A percentile compares a stretch with the other conserved stretches of the same genome.
Conservation (phyloP, 2,797 vertebrate genomes). For the Poecilia picta region DNA sequence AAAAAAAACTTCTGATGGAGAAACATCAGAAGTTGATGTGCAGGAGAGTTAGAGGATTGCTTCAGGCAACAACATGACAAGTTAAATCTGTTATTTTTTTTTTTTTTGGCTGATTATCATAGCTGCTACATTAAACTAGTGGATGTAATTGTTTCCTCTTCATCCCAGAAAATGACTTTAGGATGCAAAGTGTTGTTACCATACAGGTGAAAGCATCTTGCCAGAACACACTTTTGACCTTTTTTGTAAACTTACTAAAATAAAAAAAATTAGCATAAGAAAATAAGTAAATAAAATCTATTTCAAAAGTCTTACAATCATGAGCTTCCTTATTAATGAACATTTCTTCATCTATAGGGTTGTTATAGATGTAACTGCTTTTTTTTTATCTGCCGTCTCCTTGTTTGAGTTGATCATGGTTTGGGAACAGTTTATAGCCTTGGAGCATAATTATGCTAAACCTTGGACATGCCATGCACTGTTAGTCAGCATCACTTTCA, state of each 20-base stretch:
- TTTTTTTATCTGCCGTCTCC: slow-evolving; percentile 33
- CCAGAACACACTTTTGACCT: background rate
- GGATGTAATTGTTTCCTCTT: background rate
- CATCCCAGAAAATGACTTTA: background rate
- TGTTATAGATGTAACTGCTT: slow-evolving; percentile 41
- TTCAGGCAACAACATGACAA: background rate
- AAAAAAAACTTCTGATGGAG: background rate
- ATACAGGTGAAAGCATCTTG: background rate
- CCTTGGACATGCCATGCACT: slow-evolving; percentile 72
- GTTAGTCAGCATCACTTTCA: slow-evolving; percentile 68
- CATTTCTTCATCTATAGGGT: slow-evolving; percentile 22
- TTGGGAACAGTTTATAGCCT: slow-evolving; percentile 63
- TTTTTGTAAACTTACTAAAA: background rate
- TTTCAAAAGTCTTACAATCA: background rate
- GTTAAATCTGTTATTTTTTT: background rate
- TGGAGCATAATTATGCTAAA: slow-evolving; percentile 75
- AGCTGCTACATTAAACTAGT: background rate
- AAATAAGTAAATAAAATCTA: background rate
- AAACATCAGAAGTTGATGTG: background rate
- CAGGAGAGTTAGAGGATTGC: background rate
- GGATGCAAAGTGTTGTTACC: background rate
- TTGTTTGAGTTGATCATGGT: slow-evolving; percentile 55
- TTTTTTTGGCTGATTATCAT: background rate
- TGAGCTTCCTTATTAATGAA: slow-evolving; percentile 22
- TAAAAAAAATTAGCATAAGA: background rate